Evolutionary conservation across 2,113 vertebrate genomes (phyloP).

Genomic region (Camelus dromedarius): DNA sequence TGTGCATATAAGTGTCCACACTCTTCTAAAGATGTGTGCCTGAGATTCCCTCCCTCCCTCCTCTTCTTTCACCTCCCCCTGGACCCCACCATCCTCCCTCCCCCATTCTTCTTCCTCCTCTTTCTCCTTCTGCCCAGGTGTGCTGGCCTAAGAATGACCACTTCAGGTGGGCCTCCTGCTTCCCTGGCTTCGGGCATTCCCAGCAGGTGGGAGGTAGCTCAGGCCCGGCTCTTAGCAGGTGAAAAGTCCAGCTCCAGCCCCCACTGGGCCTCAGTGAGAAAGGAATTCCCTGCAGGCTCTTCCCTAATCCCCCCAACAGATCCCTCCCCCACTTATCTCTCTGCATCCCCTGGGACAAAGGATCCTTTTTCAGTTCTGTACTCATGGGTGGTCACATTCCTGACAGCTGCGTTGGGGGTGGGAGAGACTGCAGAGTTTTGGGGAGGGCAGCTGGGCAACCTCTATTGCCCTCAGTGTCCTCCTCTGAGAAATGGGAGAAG

Average conservation of each 20-base stretch:
- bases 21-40: background rate
- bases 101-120: background rate
- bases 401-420: background rate
- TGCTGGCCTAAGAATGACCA: background rate
- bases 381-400: slow-evolving; percentile 59
- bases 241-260: slow-evolving; percentile 47
- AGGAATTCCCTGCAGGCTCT: slow-evolving; percentile 69
- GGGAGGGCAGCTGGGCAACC: background rate
- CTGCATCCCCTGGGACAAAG: slow-evolving; percentile 63
- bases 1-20: background rate
- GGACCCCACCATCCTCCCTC: accelerated
- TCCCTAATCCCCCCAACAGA: slow-evolving; percentile 49
- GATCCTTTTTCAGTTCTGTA: background rate
- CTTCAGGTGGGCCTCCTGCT: slow-evolving; percentile 25
- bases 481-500: background rate
- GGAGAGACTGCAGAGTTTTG: background rate
- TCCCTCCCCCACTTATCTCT: slow-evolving; percentile 57
- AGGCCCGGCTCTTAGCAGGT: slow-evolving; percentile 58
- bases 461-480: background rate
- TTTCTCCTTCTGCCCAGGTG: background rate
- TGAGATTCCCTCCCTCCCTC: too few species aligned
- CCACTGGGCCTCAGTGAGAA: slow-evolving; percentile 50
- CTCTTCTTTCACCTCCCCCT: background rate
- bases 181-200: background rate
- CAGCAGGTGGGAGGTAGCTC: slow-evolving; percentile 66